Percentiles rank a stretch among this genome's conserved stretches.
phyloP scores from a whole-genome alignment of 2,797 vertebrate species.

The Tolypeutes matacus region DNA sequence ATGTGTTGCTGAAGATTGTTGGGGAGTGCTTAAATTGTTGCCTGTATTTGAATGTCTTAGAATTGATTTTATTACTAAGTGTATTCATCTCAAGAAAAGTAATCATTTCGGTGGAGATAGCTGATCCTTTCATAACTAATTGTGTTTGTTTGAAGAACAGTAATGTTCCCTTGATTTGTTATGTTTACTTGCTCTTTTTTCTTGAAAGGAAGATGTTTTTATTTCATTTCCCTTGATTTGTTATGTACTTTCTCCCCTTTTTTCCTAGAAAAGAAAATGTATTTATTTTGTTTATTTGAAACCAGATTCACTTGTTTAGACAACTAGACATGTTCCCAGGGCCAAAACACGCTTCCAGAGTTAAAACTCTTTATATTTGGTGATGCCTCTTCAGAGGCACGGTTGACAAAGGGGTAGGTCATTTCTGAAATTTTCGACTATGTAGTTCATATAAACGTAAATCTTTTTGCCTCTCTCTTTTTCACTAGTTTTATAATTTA shows the following conservation, averaged over 20 bases:
- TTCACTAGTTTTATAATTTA: background rate
- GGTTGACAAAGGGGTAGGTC: background rate
- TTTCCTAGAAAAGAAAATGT: constrained; percentile 32
- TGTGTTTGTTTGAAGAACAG: background rate
- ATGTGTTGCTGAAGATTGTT: constrained; percentile 74
- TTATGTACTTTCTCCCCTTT: constrained; percentile 14
- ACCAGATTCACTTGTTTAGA: background rate
- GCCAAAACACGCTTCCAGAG: background rate
- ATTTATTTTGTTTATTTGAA: constrained; percentile 59
- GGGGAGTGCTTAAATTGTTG: constrained; percentile 73
- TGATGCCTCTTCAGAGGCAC: background rate
- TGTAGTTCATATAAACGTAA: background rate
- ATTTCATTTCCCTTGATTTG: constrained; percentile 62
- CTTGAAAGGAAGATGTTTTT: constrained; percentile 58
- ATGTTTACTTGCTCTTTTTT: constrained; percentile 19
- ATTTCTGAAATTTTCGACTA: background rate
- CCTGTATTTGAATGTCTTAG: background rate
- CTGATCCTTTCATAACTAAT: constrained; percentile 33
- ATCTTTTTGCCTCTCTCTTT: background rate
- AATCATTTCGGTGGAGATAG: constrained; percentile 68
- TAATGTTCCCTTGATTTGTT: constrained; percentile 42
- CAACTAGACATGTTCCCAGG: background rate
- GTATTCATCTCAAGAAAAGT: constrained; percentile 51
- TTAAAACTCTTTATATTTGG: background rate
- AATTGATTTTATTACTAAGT: constrained; percentile 63